Conservation (phyloP, 2,797 vertebrate species). For the Brotula barbata region DNA sequence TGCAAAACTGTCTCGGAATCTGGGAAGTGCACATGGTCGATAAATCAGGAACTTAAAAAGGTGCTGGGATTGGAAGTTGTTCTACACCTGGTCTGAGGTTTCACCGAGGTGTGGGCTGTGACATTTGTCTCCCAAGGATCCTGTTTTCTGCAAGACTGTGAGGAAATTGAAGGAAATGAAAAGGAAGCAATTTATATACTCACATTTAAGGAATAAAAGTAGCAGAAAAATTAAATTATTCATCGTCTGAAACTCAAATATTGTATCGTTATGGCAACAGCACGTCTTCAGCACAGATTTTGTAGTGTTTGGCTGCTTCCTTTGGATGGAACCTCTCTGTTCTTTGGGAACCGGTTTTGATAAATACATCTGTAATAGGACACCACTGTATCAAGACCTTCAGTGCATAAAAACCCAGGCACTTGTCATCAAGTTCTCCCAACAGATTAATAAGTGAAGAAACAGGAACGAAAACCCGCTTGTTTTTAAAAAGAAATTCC, state of each 20-base stretch:
- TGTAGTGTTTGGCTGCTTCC: conserved; percentile 44
- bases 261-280: conserved; percentile 27
- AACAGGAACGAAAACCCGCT: conserved; percentile 15
- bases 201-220: conserved; percentile 23
- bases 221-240: conserved; percentile 21
- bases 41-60: conserved; percentile 61
- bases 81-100: conserved; percentile 59
- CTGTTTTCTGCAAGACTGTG: conserved; percentile 57
- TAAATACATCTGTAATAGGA: conserved; percentile 54
- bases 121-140: conserved; percentile 54
- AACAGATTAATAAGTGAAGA: conserved; percentile 33
- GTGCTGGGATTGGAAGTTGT: conserved; percentile 57
- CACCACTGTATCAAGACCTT: conserved; percentile 40
- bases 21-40: conserved; percentile 67
- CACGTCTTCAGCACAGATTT: conserved; percentile 34
- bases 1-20: conserved; percentile 66
- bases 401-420: conserved; percentile 28
- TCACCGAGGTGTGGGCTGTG: conserved; percentile 63
- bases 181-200: conserved; percentile 25
- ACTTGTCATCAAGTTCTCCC: conserved; percentile 52
- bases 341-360: conserved; percentile 32
- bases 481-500: conserved; percentile 33
- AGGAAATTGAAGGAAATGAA: conserved; percentile 43
- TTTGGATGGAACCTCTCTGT: conserved; percentile 28
- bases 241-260: conserved; percentile 25